phyloP scores from a whole-genome alignment of 2,888 invertebrate species.

The Salticus scenicus region DNA sequence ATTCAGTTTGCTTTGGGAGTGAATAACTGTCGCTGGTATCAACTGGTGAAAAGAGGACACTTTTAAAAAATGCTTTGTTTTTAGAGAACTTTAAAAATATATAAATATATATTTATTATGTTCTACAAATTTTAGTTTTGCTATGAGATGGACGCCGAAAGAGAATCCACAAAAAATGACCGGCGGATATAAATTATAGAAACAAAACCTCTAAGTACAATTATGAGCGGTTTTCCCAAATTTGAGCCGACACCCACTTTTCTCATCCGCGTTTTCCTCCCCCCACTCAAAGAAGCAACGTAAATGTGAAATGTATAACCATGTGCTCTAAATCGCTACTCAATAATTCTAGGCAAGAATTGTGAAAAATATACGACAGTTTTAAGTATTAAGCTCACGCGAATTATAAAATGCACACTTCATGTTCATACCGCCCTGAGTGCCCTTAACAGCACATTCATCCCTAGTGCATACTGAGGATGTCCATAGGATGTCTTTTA shows the following conservation, averaged over 20 bases:
- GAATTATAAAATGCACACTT: too few species aligned
- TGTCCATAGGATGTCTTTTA: too few species aligned
- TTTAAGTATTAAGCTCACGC: too few species aligned
- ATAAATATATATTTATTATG: neutral
- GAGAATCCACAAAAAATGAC: constrained; percentile 17
- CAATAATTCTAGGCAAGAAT: too few species aligned
- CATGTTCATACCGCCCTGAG: too few species aligned
- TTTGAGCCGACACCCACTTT: constrained; percentile 29
- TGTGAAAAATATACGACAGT: too few species aligned
- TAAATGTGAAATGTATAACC: too few species aligned
- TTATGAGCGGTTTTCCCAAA: constrained; percentile 52
- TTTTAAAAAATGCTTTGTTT: neutral
- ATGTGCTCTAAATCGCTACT: too few species aligned
- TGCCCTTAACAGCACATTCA: too few species aligned
- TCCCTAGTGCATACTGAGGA: too few species aligned
- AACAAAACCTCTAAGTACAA: constrained; percentile 64
- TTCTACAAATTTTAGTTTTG: constrained; percentile 52
- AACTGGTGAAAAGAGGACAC: neutral
- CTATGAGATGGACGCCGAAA: constrained; percentile 45
- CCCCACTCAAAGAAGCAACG: too few species aligned
- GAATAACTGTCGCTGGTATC: neutral
- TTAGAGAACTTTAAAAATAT: neutral
- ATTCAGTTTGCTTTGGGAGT: neutral
- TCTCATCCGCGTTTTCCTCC: constrained; percentile 23
- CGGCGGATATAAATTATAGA: constrained; percentile 16